phyloP scores from a whole-genome alignment of 2,113 vertebrate genomes.

The Platysteira castanea region DNA sequence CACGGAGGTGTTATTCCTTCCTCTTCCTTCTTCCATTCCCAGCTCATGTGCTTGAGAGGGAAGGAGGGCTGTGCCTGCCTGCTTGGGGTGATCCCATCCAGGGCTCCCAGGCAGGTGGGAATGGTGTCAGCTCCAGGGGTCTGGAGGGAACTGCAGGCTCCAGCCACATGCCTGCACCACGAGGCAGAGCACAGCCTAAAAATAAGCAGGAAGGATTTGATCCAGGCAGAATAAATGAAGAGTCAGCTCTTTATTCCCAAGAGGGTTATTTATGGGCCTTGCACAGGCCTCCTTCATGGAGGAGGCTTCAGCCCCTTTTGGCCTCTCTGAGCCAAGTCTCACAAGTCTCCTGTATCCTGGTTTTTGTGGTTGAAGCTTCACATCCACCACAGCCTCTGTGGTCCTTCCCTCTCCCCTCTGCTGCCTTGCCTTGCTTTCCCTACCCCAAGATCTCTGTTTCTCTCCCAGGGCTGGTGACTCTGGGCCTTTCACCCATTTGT shows the following conservation, averaged over 20 bases:
- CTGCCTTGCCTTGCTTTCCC: not conserved
- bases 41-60: not conserved
- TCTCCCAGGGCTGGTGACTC: not conserved
- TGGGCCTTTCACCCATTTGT: not conserved
- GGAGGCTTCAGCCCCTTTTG: not conserved
- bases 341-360: not conserved
- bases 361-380: not conserved
- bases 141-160: not conserved
- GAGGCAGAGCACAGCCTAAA: not conserved
- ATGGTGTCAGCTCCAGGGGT: not conserved
- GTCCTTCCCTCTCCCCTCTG: not conserved
- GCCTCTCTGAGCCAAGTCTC: not conserved
- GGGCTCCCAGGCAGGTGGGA: not conserved
- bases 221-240: not conserved
- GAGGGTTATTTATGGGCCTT: not conserved
- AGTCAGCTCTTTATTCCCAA: not conserved
- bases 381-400: not conserved
- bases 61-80: not conserved
- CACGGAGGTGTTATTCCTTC: not conserved
- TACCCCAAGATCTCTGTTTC: not conserved
- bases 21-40: not conserved
- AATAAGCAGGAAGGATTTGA: constrained; percentile 11
- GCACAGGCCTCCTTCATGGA: not conserved
- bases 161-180: not conserved
- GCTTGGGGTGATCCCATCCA: not conserved